Evolutionary conservation across 1,140 invertebrate species (phyloP).

Genomic region (Acyrthosiphon pisum): DNA sequence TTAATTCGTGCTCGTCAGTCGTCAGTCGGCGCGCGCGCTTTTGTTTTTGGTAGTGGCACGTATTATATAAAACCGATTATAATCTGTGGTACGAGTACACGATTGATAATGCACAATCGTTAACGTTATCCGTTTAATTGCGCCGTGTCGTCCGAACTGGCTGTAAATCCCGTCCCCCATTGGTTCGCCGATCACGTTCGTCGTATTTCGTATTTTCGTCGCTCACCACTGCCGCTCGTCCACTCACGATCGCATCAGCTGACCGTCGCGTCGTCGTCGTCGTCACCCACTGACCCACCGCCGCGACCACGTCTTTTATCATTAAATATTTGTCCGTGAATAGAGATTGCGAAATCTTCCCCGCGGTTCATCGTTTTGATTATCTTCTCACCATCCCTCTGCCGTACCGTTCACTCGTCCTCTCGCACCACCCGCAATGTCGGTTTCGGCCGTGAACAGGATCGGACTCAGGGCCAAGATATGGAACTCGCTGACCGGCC

Average conservation of each 20-base stretch:
- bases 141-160: not conserved
- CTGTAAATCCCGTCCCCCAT: too few relatives aligned
- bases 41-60: not conserved
- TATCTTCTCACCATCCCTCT: not conserved
- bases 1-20: not conserved
- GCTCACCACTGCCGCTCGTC: not conserved
- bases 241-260: not conserved
- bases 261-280: not conserved
- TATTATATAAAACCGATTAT: too few relatives aligned
- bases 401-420: too few relatives aligned
- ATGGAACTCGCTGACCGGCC: not conserved
- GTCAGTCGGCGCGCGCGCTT: too few relatives aligned
- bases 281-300: not conserved
- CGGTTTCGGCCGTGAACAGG: constrained; percentile 1
- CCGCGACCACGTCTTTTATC: not conserved
- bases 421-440: not conserved
- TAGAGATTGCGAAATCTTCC: not conserved
- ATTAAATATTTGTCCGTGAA: not conserved
- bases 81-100: not conserved
- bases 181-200: not conserved
- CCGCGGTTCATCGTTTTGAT: not conserved
- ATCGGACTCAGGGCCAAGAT: constrained; percentile 12
- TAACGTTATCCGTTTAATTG: not conserved
- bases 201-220: not conserved
- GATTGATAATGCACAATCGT: not conserved